A percentile compares a stretch with the other conserved stretches of the same genome.
phyloP scores from a whole-genome alignment of 2,888 invertebrate species.

The Periphyllus acericola region DNA sequence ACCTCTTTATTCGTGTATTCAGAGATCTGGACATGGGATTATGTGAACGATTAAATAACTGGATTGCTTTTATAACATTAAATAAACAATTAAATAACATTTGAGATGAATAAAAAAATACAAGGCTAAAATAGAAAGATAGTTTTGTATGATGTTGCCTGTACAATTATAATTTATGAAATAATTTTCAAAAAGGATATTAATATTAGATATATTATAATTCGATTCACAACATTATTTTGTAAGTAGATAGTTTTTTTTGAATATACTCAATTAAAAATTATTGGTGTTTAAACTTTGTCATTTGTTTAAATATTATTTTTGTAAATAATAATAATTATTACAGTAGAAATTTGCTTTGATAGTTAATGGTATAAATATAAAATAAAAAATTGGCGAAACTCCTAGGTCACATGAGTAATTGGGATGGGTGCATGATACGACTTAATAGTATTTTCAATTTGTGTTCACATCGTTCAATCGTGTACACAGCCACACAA shows the following conservation, averaged over 20 bases:
- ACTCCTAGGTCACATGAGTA: too few relatives aligned
- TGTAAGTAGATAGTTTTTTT: too few relatives aligned
- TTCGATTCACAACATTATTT: neutral
- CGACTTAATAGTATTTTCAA: too few relatives aligned
- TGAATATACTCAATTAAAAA: neutral
- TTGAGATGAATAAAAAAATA: neutral
- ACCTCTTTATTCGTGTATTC: neutral
- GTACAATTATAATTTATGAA: neutral
- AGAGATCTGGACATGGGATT: neutral
- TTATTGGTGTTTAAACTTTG: neutral
- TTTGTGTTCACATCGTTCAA: too few relatives aligned
- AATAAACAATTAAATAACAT: neutral
- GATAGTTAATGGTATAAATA: too few relatives aligned
- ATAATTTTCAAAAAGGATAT: neutral
- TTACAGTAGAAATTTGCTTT: too few relatives aligned
- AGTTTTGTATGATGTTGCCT: too few relatives aligned
- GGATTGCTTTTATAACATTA: neutral
- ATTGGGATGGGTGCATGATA: too few relatives aligned
- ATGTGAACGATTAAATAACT: neutral
- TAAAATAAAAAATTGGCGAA: too few relatives aligned
- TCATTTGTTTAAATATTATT: neutral
- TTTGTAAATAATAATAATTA: too few relatives aligned
- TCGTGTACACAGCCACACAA: too few relatives aligned
- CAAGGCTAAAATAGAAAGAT: too few relatives aligned
- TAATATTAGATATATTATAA: neutral